These are phyloP conservation scores for Neomonachus schauinslandi DNA, from an alignment of 2,113 vertebrate genomes.

Conservation along the genomic window DNA sequence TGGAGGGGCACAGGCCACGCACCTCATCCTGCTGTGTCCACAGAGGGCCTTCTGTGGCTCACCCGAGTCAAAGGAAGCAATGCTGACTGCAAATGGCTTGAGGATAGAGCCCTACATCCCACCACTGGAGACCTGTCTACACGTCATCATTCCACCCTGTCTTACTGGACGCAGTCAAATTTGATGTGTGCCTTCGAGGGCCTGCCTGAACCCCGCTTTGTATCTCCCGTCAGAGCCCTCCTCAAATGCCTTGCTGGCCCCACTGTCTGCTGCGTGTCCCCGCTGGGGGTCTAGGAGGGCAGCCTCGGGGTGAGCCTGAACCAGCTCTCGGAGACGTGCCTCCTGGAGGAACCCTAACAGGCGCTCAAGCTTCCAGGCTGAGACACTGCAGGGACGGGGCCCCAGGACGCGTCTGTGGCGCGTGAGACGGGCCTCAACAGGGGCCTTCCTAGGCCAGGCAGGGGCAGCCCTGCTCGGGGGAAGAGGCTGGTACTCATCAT, in stretches of 20 bases:
- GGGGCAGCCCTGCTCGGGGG: background rate
- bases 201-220: background rate
- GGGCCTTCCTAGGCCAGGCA: background rate
- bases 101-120: background rate
- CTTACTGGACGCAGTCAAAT: no score
- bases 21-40: background rate
- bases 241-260: background rate
- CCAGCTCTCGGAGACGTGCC: rapidly evolving
- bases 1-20: background rate
- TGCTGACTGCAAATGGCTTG: rapidly evolving
- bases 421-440: rapidly evolving
- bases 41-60: background rate
- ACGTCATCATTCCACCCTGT: rapidly evolving
- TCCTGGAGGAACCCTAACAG: background rate
- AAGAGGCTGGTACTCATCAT: background rate
- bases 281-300: background rate
- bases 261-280: rapidly evolving
- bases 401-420: rapidly evolving
- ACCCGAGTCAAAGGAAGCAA: rapidly evolving
- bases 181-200: rapidly evolving
- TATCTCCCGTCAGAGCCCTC: background rate
- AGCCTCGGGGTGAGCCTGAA: background rate
- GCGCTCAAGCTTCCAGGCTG: background rate
- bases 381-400: no score
- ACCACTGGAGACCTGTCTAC: background rate